Conservation (phyloP, 2,797 vertebrate species). For the Pagetopsis macropterus region DNA sequence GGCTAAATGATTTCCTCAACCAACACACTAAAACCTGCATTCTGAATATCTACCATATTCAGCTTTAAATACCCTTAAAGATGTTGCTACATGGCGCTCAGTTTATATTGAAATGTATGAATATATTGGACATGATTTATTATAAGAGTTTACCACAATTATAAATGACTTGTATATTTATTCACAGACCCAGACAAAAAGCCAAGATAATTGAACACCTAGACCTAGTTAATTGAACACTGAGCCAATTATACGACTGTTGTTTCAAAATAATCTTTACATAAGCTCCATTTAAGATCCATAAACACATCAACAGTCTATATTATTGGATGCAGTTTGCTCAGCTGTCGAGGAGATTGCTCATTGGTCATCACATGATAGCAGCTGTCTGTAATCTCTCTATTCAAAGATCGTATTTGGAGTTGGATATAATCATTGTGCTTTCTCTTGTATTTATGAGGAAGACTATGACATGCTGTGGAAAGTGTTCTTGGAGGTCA, state of each 20-base stretch:
- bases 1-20: not conserved
- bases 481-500: not conserved
- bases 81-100: not conserved
- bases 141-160: not conserved
- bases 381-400: constrained; percentile 28
- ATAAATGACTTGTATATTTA: not conserved
- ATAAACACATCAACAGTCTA: not conserved
- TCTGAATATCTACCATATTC: not conserved
- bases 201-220: too few relatives aligned
- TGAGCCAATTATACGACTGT: not conserved
- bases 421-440: not conserved
- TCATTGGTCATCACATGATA: constrained; percentile 25
- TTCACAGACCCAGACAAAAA: not conserved
- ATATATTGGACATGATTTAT: not conserved
- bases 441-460: not conserved
- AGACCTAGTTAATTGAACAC: not conserved
- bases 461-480: not conserved
- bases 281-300: not conserved
- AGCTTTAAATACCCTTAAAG: not conserved
- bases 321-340: constrained; percentile 1
- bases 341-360: constrained; percentile 19
- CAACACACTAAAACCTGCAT: not conserved
- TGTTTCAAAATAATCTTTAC: not conserved
- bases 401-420: not conserved
- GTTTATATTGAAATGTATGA: not conserved